Conservation (phyloP, 2,797 vertebrate genomes). For the Gymnoscopelus microlampas region DNA sequence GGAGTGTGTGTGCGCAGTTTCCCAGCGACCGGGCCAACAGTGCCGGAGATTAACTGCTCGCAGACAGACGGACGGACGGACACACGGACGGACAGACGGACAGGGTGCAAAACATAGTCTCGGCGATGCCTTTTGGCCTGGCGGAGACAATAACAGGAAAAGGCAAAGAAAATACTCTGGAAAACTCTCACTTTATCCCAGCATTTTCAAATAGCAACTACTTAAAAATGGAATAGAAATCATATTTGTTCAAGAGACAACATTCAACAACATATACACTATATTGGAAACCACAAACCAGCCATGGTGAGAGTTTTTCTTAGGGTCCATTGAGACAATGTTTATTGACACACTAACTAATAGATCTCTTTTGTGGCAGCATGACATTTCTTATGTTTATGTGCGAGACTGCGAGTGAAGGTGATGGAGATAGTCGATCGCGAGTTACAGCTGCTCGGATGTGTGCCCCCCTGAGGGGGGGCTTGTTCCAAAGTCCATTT, state of each 20-base stretch:
- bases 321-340: too few relatives aligned
- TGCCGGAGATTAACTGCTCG: too few relatives aligned
- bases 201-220: background rate
- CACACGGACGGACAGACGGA: too few relatives aligned
- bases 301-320: background rate
- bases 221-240: background rate
- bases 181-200: too few relatives aligned
- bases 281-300: background rate
- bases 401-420: background rate
- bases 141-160: too few relatives aligned
- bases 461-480: constrained; percentile 5
- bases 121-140: too few relatives aligned
- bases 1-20: too few relatives aligned
- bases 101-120: too few relatives aligned
- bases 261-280: background rate
- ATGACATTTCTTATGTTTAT: constrained; percentile 14
- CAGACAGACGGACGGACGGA: too few relatives aligned
- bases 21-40: too few relatives aligned
- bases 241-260: background rate
- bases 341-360: too few relatives aligned
- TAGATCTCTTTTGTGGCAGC: background rate
- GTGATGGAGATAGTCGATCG: constrained; percentile 3
- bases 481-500: constrained; percentile 15
- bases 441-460: constrained; percentile 24
- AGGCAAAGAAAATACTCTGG: too few relatives aligned